Evolutionary conservation across 2,888 invertebrate species (phyloP), one percentile per base, ranked within the genome.

Genomic region (Pilophorus perplexus): DNA sequence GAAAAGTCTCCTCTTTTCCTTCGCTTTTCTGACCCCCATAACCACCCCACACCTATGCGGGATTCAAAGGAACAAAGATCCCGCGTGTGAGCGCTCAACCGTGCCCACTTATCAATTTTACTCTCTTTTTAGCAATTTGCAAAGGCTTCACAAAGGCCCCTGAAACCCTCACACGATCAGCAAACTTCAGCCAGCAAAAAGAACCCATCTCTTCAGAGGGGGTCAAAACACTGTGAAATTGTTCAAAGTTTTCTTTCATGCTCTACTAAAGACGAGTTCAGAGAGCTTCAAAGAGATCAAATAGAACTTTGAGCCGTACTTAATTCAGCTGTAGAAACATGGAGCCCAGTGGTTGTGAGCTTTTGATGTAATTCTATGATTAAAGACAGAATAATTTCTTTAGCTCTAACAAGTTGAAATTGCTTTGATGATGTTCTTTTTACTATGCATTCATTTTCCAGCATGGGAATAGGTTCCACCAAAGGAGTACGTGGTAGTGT

Each of bases 71-170:
- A 65, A 65, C 65, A 55, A 65, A 65, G 55, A 65, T 65, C 23
- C 16, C 40, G 27, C 23, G 25, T 33, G 54, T 42, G 25, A 20
- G 62, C 54, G 20, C 44, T 42, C 54, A 42, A 55, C 54, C 65
- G 65, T 42, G 42, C 6, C 55, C 65, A 54, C 65, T 65, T 65
- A 65, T 37, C 54, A 55, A 55, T 65, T 65, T 54, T 50, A 25
- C 48, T 37, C 50, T 50, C 38, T 64, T 48, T 48, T 48, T 46
- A 37, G 22, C 38, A 50, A 50, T 64, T 50, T 64, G 16, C 37
- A 64, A 16, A 50, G 23, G 28, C 33, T 27, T 33, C 48, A 46
- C 48, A 64, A 38, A 64, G 64, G 37, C 50, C n/a, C n/a, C n/a
- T n/a, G n/a, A n/a, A n/a, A n/a, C n/a, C n/a, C n/a, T n/a, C n/a